A percentile compares a stretch with the other conserved stretches of the same genome.
Evolutionary conservation across 2,113 vertebrate species (phyloP).

Genomic region (Oxygymnocypris stewartii): DNA sequence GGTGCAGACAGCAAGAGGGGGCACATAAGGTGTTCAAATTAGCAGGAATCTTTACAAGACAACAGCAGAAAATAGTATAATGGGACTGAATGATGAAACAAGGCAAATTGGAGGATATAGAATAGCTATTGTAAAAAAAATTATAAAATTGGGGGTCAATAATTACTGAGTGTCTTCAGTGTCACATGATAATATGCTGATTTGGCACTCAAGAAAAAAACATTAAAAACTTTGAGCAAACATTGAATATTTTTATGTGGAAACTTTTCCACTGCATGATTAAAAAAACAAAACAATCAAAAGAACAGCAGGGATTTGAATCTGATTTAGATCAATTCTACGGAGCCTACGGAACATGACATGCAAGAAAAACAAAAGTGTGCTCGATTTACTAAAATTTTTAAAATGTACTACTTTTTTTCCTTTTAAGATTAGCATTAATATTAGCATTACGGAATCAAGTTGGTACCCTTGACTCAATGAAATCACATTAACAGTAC

Average conservation of each 20-base stretch:
- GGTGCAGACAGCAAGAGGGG: slow-evolving; percentile 51
- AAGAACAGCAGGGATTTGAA: neutral
- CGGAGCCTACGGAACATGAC: too few relatives aligned
- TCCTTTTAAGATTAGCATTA: too few relatives aligned
- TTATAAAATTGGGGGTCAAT: neutral
- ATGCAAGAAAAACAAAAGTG: too few relatives aligned
- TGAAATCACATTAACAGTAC: too few relatives aligned
- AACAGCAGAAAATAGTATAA: neutral
- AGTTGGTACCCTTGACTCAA: too few relatives aligned
- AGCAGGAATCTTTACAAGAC: neutral
- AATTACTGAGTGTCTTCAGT: neutral
- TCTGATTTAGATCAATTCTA: too few relatives aligned
- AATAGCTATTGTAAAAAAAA: neutral
- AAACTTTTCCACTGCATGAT: neutral
- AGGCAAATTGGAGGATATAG: too few relatives aligned
- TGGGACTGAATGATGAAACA: neutral
- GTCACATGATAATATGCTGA: neutral
- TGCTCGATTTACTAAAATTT: too few relatives aligned
- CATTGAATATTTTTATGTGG: neutral
- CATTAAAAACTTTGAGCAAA: neutral
- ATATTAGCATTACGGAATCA: too few relatives aligned
- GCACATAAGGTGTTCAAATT: slow-evolving; percentile 12
- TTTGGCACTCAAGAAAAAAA: neutral
- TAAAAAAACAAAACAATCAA: neutral
- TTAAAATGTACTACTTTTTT: too few relatives aligned